Percentiles rank a stretch among this genome's conserved stretches.
Conservation (phyloP, 2,113 vertebrate species). For the Zosterops hypoxanthus region DNA sequence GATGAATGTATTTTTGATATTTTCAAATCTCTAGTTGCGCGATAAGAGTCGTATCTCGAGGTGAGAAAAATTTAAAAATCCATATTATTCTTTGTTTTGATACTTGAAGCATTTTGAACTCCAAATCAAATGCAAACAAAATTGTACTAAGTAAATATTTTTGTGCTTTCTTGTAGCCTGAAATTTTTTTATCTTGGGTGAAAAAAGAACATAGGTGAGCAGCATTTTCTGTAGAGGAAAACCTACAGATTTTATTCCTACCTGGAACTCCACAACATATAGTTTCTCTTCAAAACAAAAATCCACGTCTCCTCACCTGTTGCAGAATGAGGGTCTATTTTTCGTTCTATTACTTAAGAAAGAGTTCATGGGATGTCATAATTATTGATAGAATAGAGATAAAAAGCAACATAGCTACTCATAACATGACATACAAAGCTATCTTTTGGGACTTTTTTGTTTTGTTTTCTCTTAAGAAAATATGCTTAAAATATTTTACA, state of each 20-base stretch:
- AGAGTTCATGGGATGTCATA: rapidly evolving
- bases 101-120: not conserved
- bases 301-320: rapidly evolving
- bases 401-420: not conserved
- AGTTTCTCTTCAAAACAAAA: not conserved
- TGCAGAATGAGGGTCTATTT: not conserved
- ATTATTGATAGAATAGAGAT: not conserved
- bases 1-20: not conserved
- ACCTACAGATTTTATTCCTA: not conserved
- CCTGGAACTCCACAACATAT: not conserved
- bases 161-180: not conserved
- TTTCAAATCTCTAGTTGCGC: not conserved
- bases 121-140: not conserved
- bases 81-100: not conserved
- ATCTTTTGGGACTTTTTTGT: not conserved
- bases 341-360: not conserved
- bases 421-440: not conserved
- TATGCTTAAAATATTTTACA: not conserved
- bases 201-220: not conserved
- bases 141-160: not conserved
- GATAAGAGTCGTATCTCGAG: not conserved
- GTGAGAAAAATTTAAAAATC: not conserved
- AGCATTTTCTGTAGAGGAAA: not conserved
- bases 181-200: not conserved
- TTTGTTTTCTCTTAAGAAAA: not conserved